phyloP scores from a whole-genome alignment of 2,113 vertebrate species.

The Poecilia latipinna region DNA sequence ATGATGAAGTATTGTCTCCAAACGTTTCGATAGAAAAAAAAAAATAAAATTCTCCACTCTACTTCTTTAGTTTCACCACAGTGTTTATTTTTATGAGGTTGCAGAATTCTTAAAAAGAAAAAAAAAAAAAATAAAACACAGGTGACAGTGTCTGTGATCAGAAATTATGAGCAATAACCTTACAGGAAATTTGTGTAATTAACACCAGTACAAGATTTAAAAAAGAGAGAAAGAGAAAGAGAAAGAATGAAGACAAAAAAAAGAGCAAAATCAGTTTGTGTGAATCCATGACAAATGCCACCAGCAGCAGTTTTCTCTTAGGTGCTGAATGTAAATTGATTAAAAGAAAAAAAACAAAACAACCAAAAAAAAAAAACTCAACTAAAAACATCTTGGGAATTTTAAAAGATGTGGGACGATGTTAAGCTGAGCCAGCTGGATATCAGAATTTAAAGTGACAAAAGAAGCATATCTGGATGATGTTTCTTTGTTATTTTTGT shows the following conservation, averaged over 20 bases:
- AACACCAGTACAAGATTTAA: constrained; percentile 15
- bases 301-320: constrained; percentile 42
- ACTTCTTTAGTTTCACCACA: too few relatives aligned
- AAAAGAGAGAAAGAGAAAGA: constrained; percentile 1
- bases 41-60: too few relatives aligned
- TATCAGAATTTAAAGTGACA: neutral
- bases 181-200: neutral
- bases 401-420: neutral
- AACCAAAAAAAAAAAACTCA: neutral
- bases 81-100: too few relatives aligned
- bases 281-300: constrained; percentile 49
- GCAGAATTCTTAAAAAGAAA: neutral
- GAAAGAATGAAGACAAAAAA: neutral
- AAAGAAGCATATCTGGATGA: constrained; percentile 19
- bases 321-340: constrained; percentile 3
- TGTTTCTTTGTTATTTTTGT: constrained; percentile 6
- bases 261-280: neutral
- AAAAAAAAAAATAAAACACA: neutral
- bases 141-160: neutral
- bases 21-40: too few relatives aligned
- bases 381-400: constrained; percentile 1
- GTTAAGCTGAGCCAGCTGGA: neutral
- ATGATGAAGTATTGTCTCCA: too few relatives aligned
- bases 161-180: neutral
- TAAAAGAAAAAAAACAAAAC: neutral